Percentiles rank a stretch among this genome's conserved stretches.
Evolutionary conservation across 2,113 vertebrate genomes (phyloP).

Genomic region (Pollachius pollachius): DNA sequence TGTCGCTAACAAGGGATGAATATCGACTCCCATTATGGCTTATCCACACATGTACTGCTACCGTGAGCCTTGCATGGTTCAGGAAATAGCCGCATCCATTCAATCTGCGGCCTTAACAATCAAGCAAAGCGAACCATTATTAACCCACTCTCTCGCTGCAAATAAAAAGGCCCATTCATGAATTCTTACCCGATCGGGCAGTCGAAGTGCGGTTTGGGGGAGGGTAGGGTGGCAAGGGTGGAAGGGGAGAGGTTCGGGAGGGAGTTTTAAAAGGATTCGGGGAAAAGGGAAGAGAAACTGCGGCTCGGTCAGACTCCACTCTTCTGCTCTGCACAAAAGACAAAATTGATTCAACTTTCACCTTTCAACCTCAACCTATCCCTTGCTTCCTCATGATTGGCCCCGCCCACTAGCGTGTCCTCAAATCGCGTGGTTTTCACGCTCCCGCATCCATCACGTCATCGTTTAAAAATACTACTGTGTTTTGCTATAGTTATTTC

Average conservation of each 20-base stretch:
- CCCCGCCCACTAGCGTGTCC: slow-evolving; percentile 19
- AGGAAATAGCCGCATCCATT: slow-evolving; percentile 50
- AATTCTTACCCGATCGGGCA: slow-evolving; percentile 64
- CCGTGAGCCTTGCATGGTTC: slow-evolving; percentile 33
- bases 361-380: slow-evolving; percentile 23
- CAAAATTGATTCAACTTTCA: slow-evolving; percentile 66
- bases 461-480: too few species aligned
- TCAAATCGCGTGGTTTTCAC: background rate
- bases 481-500: too few species aligned
- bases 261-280: slow-evolving; percentile 76
- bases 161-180: slow-evolving; percentile 16
- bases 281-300: slow-evolving; percentile 76
- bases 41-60: background rate
- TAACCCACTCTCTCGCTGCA: slow-evolving; percentile 52
- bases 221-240: slow-evolving; percentile 74
- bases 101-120: slow-evolving; percentile 61
- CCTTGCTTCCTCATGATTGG: slow-evolving; percentile 11
- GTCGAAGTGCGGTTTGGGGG: slow-evolving; percentile 61
- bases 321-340: slow-evolving; percentile 73
- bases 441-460: background rate
- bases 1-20: too few species aligned
- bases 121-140: slow-evolving; percentile 30
- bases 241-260: slow-evolving; percentile 79
- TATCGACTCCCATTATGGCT: too few species aligned
- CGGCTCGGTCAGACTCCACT: slow-evolving; percentile 72